Conservation (phyloP, 2,888 invertebrate species). For the Lepidocyrtoides sp. region DNA sequence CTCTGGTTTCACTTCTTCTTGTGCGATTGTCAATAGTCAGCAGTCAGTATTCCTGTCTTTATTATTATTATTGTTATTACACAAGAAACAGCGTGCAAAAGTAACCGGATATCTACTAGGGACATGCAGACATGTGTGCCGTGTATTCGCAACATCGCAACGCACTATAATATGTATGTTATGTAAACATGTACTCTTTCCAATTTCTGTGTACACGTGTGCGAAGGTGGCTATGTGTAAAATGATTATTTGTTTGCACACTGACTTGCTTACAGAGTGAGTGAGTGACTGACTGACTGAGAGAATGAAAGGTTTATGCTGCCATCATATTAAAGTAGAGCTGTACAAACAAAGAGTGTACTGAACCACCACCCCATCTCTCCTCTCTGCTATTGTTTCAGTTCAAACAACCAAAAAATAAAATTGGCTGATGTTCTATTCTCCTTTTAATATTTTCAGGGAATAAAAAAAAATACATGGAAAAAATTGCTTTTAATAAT, state of each 20-base stretch:
- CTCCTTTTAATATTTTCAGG: not conserved
- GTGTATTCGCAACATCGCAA: not conserved
- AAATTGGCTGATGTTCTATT: not conserved
- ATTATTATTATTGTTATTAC: too few relatives aligned
- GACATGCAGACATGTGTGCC: too few relatives aligned
- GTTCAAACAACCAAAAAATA: not conserved
- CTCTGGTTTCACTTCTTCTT: conserved; percentile 52
- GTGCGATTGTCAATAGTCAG: conserved; percentile 34
- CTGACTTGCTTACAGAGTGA: too few relatives aligned
- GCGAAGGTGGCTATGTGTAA: conserved; percentile 26
- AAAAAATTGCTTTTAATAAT: not conserved
- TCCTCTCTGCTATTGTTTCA: not conserved
- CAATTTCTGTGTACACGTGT: conserved; percentile 27
- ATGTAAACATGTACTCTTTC: conserved; percentile 20
- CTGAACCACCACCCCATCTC: not conserved
- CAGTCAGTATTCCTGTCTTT: conserved; percentile 30
- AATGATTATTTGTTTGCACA: conserved; percentile 18
- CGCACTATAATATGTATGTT: conserved; percentile 35
- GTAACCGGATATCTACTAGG: conserved; percentile 40
- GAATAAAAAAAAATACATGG: not conserved
- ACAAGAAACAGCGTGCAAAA: conserved; percentile 4
- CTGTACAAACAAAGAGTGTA: not conserved
- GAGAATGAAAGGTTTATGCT: not conserved
- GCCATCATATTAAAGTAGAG: not conserved
- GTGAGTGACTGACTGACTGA: not conserved